A percentile compares a stretch with the other conserved stretches of the same genome.
Evolutionary conservation across 2,888 invertebrate genomes (phyloP).

Genomic region (Apoda limacodes): DNA sequence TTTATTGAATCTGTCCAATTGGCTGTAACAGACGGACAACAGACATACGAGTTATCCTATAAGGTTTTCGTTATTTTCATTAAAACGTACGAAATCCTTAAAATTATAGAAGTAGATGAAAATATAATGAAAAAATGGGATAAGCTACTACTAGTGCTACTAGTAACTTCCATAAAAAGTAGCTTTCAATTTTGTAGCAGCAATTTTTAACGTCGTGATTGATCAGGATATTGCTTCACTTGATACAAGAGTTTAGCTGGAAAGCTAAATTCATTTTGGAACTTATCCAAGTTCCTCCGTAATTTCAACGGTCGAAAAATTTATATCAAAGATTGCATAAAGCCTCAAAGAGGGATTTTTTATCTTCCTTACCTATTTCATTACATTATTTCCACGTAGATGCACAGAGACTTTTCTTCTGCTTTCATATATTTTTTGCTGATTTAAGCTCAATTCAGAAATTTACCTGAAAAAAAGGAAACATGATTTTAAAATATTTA

Average conservation of each 20-base stretch:
- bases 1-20: too few relatives aligned
- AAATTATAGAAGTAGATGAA: too few relatives aligned
- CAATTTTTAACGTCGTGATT: too few relatives aligned
- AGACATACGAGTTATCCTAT: too few relatives aligned
- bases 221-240: conserved; percentile 2
- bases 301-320: conserved; percentile 25
- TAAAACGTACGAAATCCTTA: too few relatives aligned
- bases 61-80: too few relatives aligned
- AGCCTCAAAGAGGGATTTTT: neutral
- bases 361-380: neutral
- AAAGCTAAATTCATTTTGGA: conserved; percentile 27
- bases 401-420: neutral
- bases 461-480: neutral
- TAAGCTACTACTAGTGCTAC: too few relatives aligned
- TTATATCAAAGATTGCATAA: conserved; percentile 13
- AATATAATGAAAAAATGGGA: too few relatives aligned
- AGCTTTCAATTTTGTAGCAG: too few relatives aligned
- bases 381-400: neutral
- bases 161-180: too few relatives aligned
- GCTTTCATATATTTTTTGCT: neutral
- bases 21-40: too few relatives aligned
- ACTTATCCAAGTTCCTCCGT: conserved; percentile 30
- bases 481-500: too few relatives aligned
- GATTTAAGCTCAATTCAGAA: neutral
- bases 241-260: conserved; percentile 20